These are phyloP conservation scores for Bubo scandiacus DNA, from an alignment of 2,113 vertebrate genomes.

Conservation along the genomic window DNA sequence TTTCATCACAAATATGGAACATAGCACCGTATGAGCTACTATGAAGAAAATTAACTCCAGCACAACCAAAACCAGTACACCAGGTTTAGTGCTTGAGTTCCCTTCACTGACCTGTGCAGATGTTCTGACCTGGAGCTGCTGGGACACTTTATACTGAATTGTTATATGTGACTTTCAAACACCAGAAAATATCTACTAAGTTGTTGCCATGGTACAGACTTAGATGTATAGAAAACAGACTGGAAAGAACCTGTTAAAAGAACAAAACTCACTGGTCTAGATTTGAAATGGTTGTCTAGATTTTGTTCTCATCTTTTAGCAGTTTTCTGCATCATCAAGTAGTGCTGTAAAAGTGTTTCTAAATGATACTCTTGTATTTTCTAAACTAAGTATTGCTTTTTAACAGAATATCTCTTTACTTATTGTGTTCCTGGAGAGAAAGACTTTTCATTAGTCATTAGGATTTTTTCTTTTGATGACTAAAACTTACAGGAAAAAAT, in stretches of 20 bases:
- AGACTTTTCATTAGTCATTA: background rate
- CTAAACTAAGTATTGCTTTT: background rate
- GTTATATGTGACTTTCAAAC: background rate
- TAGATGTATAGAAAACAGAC: background rate
- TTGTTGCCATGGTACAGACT: background rate
- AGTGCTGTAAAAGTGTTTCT: background rate
- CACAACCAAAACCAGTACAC: background rate
- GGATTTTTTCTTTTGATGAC: background rate
- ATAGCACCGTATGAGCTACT: background rate
- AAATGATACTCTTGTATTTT: background rate
- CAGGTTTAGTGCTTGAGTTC: background rate
- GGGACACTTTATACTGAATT: background rate
- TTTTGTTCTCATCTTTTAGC: background rate
- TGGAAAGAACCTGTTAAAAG: background rate
- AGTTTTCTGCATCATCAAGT: background rate
- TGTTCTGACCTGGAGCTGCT: background rate
- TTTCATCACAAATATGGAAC: background rate
- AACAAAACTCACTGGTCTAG: background rate
- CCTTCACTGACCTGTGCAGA: background rate
- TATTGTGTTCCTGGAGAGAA: background rate
- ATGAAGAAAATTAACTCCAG: background rate
- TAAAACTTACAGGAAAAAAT: background rate
- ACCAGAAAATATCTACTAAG: background rate
- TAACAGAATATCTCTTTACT: background rate
- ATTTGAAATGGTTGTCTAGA: background rate